Evolutionary conservation across 2,888 invertebrate species (phyloP).

Genomic region (Parnassius glacialis): DNA sequence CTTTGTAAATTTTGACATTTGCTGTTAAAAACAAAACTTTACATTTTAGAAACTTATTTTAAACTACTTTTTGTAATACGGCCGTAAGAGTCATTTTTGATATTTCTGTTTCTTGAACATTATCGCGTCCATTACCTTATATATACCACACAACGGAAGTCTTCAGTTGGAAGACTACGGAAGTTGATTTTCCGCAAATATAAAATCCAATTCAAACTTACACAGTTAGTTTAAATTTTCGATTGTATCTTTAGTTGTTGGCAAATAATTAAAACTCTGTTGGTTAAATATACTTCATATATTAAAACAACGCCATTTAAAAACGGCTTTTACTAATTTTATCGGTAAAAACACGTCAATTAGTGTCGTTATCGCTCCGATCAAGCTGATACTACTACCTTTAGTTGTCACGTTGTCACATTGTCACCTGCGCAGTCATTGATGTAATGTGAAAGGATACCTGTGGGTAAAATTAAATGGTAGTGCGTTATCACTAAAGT

Average conservation of each 20-base stretch:
- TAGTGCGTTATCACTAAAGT: slow-evolving; percentile 5
- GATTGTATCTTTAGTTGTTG: background rate
- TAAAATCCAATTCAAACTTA: background rate
- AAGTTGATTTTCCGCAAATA: no score
- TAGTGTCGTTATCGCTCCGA: slow-evolving; percentile 22
- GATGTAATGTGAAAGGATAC: slow-evolving; percentile 11
- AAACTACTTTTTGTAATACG: no score
- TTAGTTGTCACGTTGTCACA: slow-evolving; percentile 21
- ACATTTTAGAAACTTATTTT: no score
- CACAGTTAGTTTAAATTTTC: background rate
- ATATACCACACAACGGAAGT: no score
- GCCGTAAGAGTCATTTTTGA: no score
- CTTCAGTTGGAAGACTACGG: no score
- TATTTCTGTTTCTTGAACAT: no score
- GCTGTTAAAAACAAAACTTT: no score
- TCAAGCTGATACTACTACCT: slow-evolving; percentile 10
- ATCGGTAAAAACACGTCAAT: slow-evolving; percentile 23
- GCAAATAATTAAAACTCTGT: slow-evolving; percentile 1
- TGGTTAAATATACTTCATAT: background rate
- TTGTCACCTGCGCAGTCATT: slow-evolving; percentile 11
- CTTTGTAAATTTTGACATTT: no score
- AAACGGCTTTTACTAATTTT: slow-evolving; percentile 12
- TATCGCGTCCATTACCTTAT: no score
- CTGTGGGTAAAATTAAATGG: slow-evolving; percentile 12
- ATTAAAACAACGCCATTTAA: slow-evolving; percentile 1